These are phyloP conservation scores for Tetramorium parvispinum DNA, from an alignment of 1,140 invertebrate species.

Conservation along the genomic window DNA sequence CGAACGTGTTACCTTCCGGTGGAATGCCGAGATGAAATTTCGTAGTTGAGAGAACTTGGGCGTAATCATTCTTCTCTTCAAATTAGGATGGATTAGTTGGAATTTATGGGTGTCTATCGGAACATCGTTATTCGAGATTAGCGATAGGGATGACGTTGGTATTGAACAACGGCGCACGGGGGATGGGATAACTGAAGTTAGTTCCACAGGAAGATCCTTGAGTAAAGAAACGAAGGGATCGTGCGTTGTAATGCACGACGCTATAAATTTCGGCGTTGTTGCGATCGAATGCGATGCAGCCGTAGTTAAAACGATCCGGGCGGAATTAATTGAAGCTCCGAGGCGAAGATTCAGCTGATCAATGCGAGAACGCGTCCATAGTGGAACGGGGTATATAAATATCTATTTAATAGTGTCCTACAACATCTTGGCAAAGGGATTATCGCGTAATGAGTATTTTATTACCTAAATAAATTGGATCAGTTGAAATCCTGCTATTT, in stretches of 20 bases:
- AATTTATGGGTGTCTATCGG: conserved; percentile 36
- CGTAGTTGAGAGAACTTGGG: background rate
- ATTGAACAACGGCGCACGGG: background rate
- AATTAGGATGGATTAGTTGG: conserved; percentile 30
- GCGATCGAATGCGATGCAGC: conserved; percentile 15
- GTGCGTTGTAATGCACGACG: background rate
- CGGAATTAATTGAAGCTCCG: conserved; percentile 31
- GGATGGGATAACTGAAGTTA: conserved; percentile 45
- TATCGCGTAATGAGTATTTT: conserved; percentile 48
- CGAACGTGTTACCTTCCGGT: background rate
- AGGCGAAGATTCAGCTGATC: conserved; percentile 3
- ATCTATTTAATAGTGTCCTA: background rate
- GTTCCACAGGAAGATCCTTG: background rate
- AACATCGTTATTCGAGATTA: conserved; percentile 44
- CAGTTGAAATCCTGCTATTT: conserved; percentile 27
- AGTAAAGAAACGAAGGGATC: conserved; percentile 12
- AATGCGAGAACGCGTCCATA: conserved; percentile 2
- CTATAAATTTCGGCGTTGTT: conserved; percentile 1
- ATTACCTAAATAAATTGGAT: conserved; percentile 48
- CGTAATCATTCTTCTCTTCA: background rate
- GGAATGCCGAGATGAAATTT: background rate
- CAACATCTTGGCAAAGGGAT: background rate
- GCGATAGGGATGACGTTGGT: conserved; percentile 20
- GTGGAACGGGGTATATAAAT: conserved; percentile 23
- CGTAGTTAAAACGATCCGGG: background rate